Evolutionary conservation across 2,797 vertebrate species (phyloP), one percentile per base, ranked within the genome.

Genomic region (Sebastes itinus): DNA sequence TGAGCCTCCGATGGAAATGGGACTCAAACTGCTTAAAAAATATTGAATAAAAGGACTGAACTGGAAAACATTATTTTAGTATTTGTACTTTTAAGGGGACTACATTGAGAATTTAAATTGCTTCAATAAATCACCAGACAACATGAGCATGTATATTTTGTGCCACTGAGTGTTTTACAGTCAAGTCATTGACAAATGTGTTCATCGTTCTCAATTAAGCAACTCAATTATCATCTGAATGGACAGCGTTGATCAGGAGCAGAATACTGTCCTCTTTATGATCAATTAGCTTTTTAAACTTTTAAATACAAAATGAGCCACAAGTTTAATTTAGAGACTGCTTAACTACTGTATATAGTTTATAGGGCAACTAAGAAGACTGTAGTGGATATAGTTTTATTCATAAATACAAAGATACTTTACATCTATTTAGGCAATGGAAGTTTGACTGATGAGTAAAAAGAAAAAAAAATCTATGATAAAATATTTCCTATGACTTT

Each of bases 371-470:
- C 22, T n/a, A 32, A 54, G 33, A 73, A 23, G 7, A 62, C 3
- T 22, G 20, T 22, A 55, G 22, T 14, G 23, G 5, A 56, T 42
- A 25, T 55, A 52, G 11, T 65, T 68, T 25, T n/a, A 58, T 72
- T 67, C 23, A 58, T 72, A 66, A 77, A 79, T 75, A 68, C 35
- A 67, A 59, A 65, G 5, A 69, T 20, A 64, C 6, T 70, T 76
- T 30, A 59, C 63, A 82, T 22, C 14, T 58, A 58, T 58, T 64
- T n/a, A 62, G 18, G 60, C 4, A 30, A 66, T 30, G 23, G 7
- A 70, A 4, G 61, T 58, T 58, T 64, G 14, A 49, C 55, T 78
- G 27, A 74, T 11, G 16, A 61, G 60, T 33, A 12, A 28, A 62
- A 38, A 35, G 0, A 2, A 38, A 38, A 14, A 55, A 20, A 55